Base-by-base conservation (phyloP, 2,888 invertebrate genomes). In the Pycnomerus fuliginosus region DNA sequence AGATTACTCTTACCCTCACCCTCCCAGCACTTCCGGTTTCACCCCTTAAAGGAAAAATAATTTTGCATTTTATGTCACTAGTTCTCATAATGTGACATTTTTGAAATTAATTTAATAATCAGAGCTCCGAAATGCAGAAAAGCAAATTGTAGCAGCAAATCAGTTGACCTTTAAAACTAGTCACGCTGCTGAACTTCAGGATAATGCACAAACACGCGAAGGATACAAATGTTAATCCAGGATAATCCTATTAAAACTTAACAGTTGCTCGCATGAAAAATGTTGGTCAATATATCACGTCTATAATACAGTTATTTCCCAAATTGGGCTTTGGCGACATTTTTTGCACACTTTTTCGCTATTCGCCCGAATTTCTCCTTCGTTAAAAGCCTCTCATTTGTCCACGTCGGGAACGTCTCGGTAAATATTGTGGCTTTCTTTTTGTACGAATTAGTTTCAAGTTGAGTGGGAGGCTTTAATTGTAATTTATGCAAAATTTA, bases 181-280 rank as follows among this genome's bases (percentile, higher is more conserved):
- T 10, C 15, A 24, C 24, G 23, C 23, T n/a, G n/a, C n/a, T n/a
- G 22, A 33, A 33, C 23, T 14, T 13, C 13, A 29, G 24, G 23
- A 16, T 30, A 28, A 37, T 24, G 31, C 12, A 16, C 22, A 14
- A 38, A 29, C 38, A 31, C 38, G 17, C 40, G 40, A 32, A 41
- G 20, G 20, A 30, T 34, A 24, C 38, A 12, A 28, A 32, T n/a
- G 27, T 7, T 44, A 38, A 44, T 44, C 37, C 13, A 12, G 17
- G 25, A 37, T 43, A 37, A 44, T 31, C 37, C 17, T 16, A 44
- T 44, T 43, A 35, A 43, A 31, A 36, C 31, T 24, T 35, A 17
- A 20, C 31, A 24, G 36, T 35, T 30, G 22, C 12, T 34, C 34
- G 28, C 13, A 14, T 15, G 16, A 39, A 32, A 39, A 40, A 33